Conservation (phyloP, 2,797 vertebrate species). For the Platyrinchus mystaceus region DNA sequence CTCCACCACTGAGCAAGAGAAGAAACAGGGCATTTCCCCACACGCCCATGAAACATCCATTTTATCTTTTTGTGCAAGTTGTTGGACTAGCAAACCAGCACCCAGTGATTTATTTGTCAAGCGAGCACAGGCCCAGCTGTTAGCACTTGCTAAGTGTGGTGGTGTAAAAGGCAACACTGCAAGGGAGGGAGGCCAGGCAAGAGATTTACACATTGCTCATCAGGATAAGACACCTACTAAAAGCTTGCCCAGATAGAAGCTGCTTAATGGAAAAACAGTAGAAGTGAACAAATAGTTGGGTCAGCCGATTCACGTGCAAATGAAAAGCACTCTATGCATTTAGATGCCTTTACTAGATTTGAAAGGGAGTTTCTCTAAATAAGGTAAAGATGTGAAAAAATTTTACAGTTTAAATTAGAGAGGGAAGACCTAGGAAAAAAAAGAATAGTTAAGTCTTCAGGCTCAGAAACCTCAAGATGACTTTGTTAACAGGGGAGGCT, state of each 20-base stretch:
- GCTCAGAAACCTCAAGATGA: not conserved
- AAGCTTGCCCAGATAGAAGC: not conserved
- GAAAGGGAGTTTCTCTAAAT: not conserved
- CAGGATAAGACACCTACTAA: not conserved
- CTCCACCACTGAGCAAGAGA: not conserved
- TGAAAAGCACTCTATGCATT: not conserved
- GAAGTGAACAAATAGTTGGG: not conserved
- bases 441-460: not conserved
- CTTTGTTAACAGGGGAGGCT: not conserved
- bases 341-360: not conserved
- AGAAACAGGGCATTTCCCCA: not conserved
- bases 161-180: not conserved
- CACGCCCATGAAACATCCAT: not conserved
- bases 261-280: not conserved
- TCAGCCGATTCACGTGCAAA: not conserved
- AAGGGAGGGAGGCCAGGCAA: not conserved
- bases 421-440: not conserved
- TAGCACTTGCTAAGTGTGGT: not conserved
- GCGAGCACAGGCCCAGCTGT: not conserved
- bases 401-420: not conserved
- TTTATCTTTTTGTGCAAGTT: not conserved
- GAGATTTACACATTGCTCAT: not conserved
- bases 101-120: not conserved
- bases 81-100: not conserved
- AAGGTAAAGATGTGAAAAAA: not conserved